These are phyloP conservation scores for Arion vulgaris DNA, from an alignment of 1,140 invertebrate genomes.

Conservation along the genomic window DNA sequence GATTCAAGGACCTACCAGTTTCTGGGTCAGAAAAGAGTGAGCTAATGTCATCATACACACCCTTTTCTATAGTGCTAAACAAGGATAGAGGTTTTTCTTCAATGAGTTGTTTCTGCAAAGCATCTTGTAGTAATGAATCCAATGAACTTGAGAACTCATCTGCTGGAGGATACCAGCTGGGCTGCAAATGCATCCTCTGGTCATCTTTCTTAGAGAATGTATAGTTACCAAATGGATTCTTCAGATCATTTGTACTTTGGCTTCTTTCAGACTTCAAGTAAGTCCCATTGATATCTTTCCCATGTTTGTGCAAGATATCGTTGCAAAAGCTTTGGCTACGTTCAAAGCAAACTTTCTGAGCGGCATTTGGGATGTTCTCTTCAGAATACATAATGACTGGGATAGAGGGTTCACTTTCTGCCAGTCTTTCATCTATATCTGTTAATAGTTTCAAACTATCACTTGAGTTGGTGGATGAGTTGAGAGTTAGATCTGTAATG, in stretches of 20 bases:
- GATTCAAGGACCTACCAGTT: slow-evolving; percentile 69
- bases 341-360: neutral
- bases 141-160: slow-evolving; percentile 59
- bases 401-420: slow-evolving; percentile 33
- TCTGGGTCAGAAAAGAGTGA: slow-evolving; percentile 81
- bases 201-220: slow-evolving; percentile 19
- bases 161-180: slow-evolving; percentile 44
- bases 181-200: slow-evolving; percentile 19
- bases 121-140: slow-evolving; percentile 59
- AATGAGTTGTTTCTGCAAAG: slow-evolving; percentile 45
- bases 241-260: slow-evolving; percentile 32
- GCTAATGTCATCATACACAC: slow-evolving; percentile 49
- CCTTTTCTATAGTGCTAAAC: slow-evolving; percentile 57
- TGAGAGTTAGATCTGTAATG: neutral
- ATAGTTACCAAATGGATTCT: slow-evolving; percentile 3
- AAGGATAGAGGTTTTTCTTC: slow-evolving; percentile 51
- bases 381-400: neutral
- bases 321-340: slow-evolving; percentile 29
- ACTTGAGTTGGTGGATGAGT: neutral
- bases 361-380: neutral
- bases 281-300: neutral
- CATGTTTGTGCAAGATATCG: neutral
- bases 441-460: neutral
- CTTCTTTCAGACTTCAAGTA: slow-evolving; percentile 23
- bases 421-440: slow-evolving; percentile 20